Base-by-base conservation (phyloP, 1,140 invertebrate species). In the Trichonephila clavata region DNA sequence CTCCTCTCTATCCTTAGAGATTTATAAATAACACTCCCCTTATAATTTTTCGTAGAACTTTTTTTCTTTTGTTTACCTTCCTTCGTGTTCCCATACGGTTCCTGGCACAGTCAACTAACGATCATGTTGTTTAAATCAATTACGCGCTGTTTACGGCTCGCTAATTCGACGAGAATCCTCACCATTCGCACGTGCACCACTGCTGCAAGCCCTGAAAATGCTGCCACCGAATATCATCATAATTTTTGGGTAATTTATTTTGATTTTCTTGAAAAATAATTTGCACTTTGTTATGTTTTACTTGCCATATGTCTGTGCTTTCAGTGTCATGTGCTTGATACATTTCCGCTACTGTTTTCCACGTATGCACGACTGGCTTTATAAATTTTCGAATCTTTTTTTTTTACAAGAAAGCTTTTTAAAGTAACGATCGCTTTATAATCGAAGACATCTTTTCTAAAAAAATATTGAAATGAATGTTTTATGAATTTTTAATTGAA, bases 181-280 rank as follows among this genome's bases (percentile, higher is more conserved):
- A 21, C 39, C 4, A 24, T 59, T 59, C 81, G 91, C 24, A 59
- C 63, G n/a, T 68, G 91, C 61, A 32, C 60, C 21, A 63, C 90
- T 65, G 60, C 63, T n/a, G 81, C 61, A 21, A 16, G 24, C n/a
- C 63, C 86, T 43, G 86, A 90, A 63, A 16, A 84, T 84, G 83
- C 50, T 71, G 81, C 80, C 32, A 92, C 24, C 16, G 91, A 92
- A 14, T 71, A 86, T 16, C 91, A 92, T n/a, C 83, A 86, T 39
- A 92, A 92, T 77, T 92, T 92, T 59, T n/a, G 91, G 91, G 91
- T 92, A 92, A 39, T 86, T 43, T 92, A 92, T 20, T 83, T 24
- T n/a, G 5, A 59, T 77, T 60, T 32, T 16, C 60, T 59, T 57
- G n/a, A 24, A 16, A n/a, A 14, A n/a, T 24, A 57, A 1, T 57